Evolutionary conservation across 2,888 invertebrate species (phyloP).

Genomic region (Mythimna ferrago): DNA sequence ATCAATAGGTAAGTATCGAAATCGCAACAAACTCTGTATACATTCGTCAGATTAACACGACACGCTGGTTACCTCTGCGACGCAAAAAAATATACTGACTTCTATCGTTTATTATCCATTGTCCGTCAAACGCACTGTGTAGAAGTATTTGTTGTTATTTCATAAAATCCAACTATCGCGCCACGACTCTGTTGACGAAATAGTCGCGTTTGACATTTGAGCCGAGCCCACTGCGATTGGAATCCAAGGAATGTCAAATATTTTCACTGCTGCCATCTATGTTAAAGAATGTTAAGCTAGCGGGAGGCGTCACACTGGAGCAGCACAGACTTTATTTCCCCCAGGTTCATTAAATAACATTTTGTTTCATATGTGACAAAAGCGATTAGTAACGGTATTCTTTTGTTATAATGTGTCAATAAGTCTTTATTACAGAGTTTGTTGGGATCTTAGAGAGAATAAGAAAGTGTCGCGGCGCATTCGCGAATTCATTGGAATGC

Average conservation of each 20-base stretch:
- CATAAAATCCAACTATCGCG: conserved; percentile 90
- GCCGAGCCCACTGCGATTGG: conserved; percentile 93
- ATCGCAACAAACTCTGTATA: conserved; percentile 78
- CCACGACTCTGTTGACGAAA: conserved; percentile 91
- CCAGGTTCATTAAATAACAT: conserved; percentile 30
- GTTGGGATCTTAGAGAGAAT: conserved; percentile 46
- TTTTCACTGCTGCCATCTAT: conserved; percentile 92
- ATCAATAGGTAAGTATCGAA: conserved; percentile 84
- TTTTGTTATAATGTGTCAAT: conserved; percentile 48
- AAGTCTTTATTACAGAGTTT: conserved; percentile 26
- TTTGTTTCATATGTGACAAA: conserved; percentile 20
- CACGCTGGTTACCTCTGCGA: conserved; percentile 76
- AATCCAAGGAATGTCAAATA: conserved; percentile 93
- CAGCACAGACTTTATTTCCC: conserved; percentile 61
- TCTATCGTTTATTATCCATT: conserved; percentile 85
- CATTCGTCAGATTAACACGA: conserved; percentile 78
- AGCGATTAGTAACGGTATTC: conserved; percentile 20
- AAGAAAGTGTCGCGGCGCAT: conserved; percentile 75
- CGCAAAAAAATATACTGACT: conserved; percentile 80
- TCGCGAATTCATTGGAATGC: conserved; percentile 86
- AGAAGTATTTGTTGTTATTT: conserved; percentile 87
- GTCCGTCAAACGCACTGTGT: conserved; percentile 83
- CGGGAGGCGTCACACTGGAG: conserved; percentile 84
- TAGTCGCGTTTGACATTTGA: conserved; percentile 93
- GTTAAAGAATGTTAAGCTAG: conserved; percentile 85